Conservation (phyloP, 2,113 vertebrate genomes). For the Sinocyclocheilus anophthalmus region DNA sequence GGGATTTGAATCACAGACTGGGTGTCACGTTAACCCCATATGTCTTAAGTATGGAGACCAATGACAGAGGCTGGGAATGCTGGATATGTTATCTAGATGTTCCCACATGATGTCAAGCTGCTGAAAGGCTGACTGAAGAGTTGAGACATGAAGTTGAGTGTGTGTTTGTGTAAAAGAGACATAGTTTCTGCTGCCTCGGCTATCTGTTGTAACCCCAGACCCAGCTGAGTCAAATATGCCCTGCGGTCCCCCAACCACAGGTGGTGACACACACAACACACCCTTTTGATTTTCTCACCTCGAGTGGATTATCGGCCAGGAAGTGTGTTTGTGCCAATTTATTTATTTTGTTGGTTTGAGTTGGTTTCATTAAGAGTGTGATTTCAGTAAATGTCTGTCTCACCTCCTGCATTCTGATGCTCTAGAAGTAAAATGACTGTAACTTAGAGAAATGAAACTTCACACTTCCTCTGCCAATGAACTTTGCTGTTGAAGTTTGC, state of each 20-base stretch:
- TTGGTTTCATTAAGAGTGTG: slow-evolving; percentile 3
- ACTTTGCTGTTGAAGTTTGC: neutral
- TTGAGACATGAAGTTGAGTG: slow-evolving; percentile 57
- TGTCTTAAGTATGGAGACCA: slow-evolving; percentile 23
- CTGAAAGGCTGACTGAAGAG: slow-evolving; percentile 66
- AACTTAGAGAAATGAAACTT: neutral
- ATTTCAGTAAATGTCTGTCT: neutral
- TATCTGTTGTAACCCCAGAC: slow-evolving; percentile 61
- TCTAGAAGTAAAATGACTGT: neutral
- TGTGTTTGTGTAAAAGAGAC: slow-evolving; percentile 42
- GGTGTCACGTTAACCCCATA: neutral
- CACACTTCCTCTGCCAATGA: neutral
- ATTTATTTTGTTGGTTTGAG: slow-evolving; percentile 13
- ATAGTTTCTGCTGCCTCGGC: slow-evolving; percentile 57
- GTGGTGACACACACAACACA: slow-evolving; percentile 55
- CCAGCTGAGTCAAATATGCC: slow-evolving; percentile 60
- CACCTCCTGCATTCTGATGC: neutral
- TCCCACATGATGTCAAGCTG: slow-evolving; percentile 65
- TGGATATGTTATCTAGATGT: slow-evolving; percentile 44
- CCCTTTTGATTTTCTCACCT: slow-evolving; percentile 22
- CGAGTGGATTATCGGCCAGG: slow-evolving; percentile 51
- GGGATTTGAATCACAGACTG: slow-evolving; percentile 30
- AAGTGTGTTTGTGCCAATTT: slow-evolving; percentile 35
- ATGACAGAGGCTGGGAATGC: slow-evolving; percentile 62
- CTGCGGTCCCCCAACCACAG: slow-evolving; percentile 41